These are phyloP conservation scores for Dryobates pubescens DNA, from an alignment of 2,797 vertebrate genomes.

Conservation along the genomic window DNA sequence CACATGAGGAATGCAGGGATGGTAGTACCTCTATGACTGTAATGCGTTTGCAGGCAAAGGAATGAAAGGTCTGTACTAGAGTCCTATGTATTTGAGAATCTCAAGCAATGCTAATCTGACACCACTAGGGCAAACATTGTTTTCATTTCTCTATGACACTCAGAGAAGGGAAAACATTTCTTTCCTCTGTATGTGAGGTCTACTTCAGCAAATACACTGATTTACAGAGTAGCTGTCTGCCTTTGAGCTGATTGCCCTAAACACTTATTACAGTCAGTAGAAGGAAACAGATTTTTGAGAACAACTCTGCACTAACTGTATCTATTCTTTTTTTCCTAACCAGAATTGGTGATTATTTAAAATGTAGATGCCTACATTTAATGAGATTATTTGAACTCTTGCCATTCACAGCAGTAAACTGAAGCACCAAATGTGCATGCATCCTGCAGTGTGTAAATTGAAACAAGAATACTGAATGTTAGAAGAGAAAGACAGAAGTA, in stretches of 20 bases:
- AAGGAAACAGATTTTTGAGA: background rate
- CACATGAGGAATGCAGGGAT: background rate
- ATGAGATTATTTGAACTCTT: background rate
- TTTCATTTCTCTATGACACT: background rate
- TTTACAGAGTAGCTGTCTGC: background rate
- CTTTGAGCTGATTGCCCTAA: background rate
- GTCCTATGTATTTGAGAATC: background rate
- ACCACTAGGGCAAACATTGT: background rate
- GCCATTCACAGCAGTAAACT: accelerated
- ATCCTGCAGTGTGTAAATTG: background rate
- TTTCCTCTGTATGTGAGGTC: background rate
- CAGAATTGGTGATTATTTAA: background rate
- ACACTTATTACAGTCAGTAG: background rate
- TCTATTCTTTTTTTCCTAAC: background rate
- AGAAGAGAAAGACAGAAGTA: background rate
- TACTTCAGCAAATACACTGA: background rate
- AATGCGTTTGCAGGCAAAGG: background rate
- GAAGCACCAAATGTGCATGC: background rate
- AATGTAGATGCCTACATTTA: background rate
- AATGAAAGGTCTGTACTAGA: background rate
- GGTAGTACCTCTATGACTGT: background rate
- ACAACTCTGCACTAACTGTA: background rate
- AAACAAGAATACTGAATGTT: background rate
- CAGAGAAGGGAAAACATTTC: background rate
- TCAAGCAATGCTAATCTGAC: background rate